These are phyloP conservation scores for Drosophila nasuta DNA, from an alignment of 1,140 invertebrate genomes.

Conservation along the genomic window DNA sequence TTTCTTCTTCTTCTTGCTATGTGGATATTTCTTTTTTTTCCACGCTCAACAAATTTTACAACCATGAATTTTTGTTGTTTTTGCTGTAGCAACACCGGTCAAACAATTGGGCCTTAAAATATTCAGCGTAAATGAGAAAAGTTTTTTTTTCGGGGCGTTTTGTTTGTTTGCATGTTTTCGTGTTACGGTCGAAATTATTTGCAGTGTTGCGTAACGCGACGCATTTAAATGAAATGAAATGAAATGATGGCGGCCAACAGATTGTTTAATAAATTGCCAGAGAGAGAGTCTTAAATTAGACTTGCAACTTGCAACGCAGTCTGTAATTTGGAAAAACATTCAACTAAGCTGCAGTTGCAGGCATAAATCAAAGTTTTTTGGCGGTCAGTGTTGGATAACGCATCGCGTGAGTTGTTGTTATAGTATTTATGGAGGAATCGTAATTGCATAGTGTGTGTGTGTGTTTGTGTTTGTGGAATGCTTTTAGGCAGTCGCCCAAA, in stretches of 20 bases:
- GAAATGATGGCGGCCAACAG: constrained; percentile 18
- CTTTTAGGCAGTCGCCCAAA: constrained; percentile 24
- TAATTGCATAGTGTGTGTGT: constrained; percentile 16
- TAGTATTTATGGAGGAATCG: not conserved
- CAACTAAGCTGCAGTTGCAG: not conserved
- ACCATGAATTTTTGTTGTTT: constrained; percentile 31
- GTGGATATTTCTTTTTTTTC: constrained; percentile 1
- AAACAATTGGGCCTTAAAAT: constrained; percentile 50
- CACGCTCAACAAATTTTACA: constrained; percentile 37
- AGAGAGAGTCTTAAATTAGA: not conserved
- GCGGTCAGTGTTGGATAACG: constrained; percentile 6
- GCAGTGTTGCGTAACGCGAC: constrained; percentile 23
- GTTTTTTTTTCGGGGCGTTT: constrained; percentile 21
- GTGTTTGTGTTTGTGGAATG: not conserved
- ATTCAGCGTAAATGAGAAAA: constrained; percentile 51
- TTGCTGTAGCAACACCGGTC: not conserved
- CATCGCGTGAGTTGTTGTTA: constrained; percentile 37
- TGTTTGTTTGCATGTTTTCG: constrained; percentile 23
- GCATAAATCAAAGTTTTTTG: not conserved
- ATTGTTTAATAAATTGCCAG: constrained; percentile 6
- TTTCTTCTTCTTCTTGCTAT: not conserved
- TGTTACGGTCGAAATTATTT: constrained; percentile 14
- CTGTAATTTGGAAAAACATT: constrained; percentile 1
- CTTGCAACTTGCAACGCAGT: not conserved
- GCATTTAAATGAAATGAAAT: constrained; percentile 17